Conservation (phyloP, 2,113 vertebrate species). For the Prunella himalayana region DNA sequence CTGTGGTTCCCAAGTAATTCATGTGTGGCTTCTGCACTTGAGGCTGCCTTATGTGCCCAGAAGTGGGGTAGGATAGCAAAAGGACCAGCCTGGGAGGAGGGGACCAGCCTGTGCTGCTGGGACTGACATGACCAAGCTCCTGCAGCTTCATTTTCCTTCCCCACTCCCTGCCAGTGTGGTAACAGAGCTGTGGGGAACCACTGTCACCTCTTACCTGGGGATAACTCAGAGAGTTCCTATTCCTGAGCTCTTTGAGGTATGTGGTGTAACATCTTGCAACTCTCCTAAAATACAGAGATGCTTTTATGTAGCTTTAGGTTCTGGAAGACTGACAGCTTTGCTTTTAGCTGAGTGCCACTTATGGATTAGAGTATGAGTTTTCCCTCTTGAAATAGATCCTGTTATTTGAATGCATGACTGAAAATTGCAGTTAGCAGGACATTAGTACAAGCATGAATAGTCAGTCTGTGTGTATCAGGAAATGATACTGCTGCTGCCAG, state of each 20-base stretch:
- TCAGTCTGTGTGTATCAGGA: not conserved
- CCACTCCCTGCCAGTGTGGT: not conserved
- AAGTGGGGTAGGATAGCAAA: not conserved
- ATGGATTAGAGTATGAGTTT: not conserved
- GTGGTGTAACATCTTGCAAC: not conserved
- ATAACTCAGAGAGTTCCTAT: not conserved
- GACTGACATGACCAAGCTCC: not conserved
- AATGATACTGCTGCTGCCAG: not conserved
- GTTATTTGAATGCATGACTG: not conserved
- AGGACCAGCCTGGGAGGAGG: not conserved
- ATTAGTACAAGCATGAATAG: not conserved
- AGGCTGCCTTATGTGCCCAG: not conserved
- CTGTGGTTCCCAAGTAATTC: not conserved
- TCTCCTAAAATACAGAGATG: not conserved
- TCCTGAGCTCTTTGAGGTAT: not conserved
- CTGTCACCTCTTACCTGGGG: not conserved
- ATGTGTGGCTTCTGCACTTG: not conserved
- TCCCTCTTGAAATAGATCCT: not conserved
- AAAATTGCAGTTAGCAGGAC: not conserved
- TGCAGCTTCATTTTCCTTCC: not conserved
- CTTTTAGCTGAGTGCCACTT: not conserved
- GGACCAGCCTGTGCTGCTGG: not conserved
- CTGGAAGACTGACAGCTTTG: not conserved
- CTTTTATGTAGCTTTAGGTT: not conserved
- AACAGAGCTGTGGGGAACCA: not conserved